Base-by-base conservation (phyloP, 2,888 invertebrate species). In the Pharmacophagus antenor region DNA sequence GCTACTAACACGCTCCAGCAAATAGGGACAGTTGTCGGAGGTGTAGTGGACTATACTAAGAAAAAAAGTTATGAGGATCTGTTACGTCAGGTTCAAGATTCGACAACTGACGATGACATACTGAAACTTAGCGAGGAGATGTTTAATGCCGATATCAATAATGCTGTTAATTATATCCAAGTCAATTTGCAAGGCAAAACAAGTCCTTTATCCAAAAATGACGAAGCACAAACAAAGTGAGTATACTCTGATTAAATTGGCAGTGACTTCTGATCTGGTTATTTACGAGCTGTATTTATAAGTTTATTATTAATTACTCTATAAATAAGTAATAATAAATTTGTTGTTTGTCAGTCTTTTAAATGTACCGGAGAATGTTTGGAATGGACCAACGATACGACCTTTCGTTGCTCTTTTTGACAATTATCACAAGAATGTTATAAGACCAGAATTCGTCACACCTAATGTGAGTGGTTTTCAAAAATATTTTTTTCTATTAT, bases 131-230 rank as follows among this genome's bases (percentile, higher is more conserved):
- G 95, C 20, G 96, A 96, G 77, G 92, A 92, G 62, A 89, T 96
- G 70, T 93, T 95, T 71, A 92, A 92, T 64, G 93, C 94, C 69
- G 96, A 96, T 74, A 82, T 88, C 22, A 95, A 95, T 79, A 95
- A 95, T 75, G 95, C 95, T n/a, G 90, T 94, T 54, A 92, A 85
- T 71, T 92, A 93, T 71, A 93, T 96, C 49, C 93, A 92, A 31
- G 83, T 96, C 31, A 95, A 95, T 80, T 82, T 94, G 64, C 96
- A 96, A 85, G 95, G 94, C 62, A 93, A 93, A 79, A 95, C 95
- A 7, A 92, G 93, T 21, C 93, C 95, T 49, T 92, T 93, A 71
- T 94, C 94, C 27, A 89, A 89, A 63, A 91, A 84, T 54, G 96
- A 96, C 77, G 93, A 94, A 76, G 96, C 96, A 10, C 93, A 94